Percentiles rank a stretch among this genome's conserved stretches.
phyloP scores from a whole-genome alignment of 2,797 vertebrate genomes.

The Crenuchus spilurus region DNA sequence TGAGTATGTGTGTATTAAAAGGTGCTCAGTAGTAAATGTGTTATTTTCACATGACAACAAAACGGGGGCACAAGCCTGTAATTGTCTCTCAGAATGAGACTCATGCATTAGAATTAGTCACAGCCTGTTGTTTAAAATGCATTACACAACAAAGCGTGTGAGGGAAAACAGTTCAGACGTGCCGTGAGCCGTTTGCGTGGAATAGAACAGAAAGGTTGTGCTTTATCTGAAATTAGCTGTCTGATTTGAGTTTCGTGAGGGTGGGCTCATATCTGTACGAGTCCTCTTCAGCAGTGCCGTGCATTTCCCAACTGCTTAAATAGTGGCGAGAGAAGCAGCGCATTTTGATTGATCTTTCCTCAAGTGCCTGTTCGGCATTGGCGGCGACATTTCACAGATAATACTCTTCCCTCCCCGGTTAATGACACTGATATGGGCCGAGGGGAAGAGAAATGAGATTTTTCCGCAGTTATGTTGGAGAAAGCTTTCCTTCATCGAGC shows the following conservation, averaged over 20 bases:
- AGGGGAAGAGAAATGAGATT: slow-evolving; percentile 1
- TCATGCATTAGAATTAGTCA: not conserved
- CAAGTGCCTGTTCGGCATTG: slow-evolving; percentile 26
- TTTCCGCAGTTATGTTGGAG: not conserved
- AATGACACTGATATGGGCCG: slow-evolving; percentile 11
- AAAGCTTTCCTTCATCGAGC: not conserved
- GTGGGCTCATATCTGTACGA: slow-evolving; percentile 35
- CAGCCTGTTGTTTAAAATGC: slow-evolving; percentile 27
- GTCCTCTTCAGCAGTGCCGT: slow-evolving; percentile 19
- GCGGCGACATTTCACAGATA: slow-evolving; percentile 26
- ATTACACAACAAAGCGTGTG: slow-evolving; percentile 6
- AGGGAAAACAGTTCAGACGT: slow-evolving; percentile 39
- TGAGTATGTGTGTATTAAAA: too few relatives aligned
- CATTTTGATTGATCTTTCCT: slow-evolving; percentile 48
- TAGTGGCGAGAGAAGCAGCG: slow-evolving; percentile 15
- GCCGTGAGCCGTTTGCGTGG: slow-evolving; percentile 34
- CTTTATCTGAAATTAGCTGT: slow-evolving; percentile 48
- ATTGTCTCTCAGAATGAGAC: not conserved
- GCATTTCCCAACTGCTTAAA: slow-evolving; percentile 31
- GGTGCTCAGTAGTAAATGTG: too few relatives aligned
- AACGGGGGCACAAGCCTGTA: too few relatives aligned
- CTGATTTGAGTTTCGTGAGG: slow-evolving; percentile 48
- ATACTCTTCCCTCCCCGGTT: slow-evolving; percentile 13
- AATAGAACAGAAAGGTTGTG: slow-evolving; percentile 24
- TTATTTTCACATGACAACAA: too few relatives aligned